Evolutionary conservation across 2,113 vertebrate species (phyloP).

Genomic region (Podiceps cristatus): DNA sequence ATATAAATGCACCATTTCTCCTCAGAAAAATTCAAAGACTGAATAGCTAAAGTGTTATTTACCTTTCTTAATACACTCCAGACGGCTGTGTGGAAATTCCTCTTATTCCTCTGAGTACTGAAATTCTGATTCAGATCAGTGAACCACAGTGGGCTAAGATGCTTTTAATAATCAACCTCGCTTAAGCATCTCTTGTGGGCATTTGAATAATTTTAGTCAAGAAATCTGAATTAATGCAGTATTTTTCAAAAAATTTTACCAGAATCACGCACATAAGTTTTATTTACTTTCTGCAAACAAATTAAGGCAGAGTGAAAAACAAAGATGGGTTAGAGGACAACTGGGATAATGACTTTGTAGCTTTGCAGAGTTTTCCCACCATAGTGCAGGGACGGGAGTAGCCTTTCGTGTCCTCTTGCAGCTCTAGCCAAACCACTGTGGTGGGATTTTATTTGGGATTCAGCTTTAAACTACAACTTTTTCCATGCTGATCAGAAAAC

Average conservation of each 20-base stretch:
- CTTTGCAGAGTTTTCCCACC: background rate
- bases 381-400: background rate
- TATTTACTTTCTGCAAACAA: background rate
- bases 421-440: background rate
- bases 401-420: background rate
- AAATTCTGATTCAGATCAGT: background rate
- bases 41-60: background rate
- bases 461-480: background rate
- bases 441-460: background rate
- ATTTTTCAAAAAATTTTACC: background rate
- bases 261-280: background rate
- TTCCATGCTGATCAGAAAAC: background rate
- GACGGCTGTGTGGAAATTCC: background rate
- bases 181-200: background rate
- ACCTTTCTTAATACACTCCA: background rate
- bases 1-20: background rate
- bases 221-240: background rate
- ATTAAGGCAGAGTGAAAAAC: background rate
- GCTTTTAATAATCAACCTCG: background rate
- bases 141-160: background rate
- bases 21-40: background rate
- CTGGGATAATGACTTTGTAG: background rate
- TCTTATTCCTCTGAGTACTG: background rate
- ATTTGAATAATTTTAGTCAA: background rate
- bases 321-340: background rate